Percentiles rank a stretch among this genome's conserved stretches.
Evolutionary conservation across 2,888 invertebrate genomes (phyloP).

Genomic region (Coelinius sp.): DNA sequence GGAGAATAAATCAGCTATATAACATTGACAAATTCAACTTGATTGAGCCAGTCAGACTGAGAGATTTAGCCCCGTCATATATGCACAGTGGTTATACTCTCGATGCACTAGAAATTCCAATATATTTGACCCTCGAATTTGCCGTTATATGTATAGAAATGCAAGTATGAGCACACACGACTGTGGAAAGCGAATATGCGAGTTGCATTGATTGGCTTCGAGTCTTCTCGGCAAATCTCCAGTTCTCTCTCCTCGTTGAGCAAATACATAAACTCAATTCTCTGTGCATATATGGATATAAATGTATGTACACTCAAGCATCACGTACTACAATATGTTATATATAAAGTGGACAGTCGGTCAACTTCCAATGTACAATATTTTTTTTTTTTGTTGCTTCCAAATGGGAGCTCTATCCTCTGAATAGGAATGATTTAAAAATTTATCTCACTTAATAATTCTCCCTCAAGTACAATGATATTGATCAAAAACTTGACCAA

Average conservation of each 20-base stretch:
- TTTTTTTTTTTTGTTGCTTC: background rate
- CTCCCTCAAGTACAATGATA: too few species aligned
- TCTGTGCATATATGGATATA: constrained; percentile 27
- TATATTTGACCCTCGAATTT: constrained; percentile 28
- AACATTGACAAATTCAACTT: constrained; percentile 39
- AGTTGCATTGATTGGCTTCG: constrained; percentile 42
- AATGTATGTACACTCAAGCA: constrained; percentile 8
- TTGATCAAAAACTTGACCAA: too few species aligned
- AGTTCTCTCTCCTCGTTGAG: background rate
- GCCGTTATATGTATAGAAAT: constrained; percentile 18
- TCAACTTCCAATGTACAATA: background rate
- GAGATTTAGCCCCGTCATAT: constrained; percentile 27
- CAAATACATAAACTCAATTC: constrained; percentile 28
- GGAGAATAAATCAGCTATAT: constrained; percentile 16
- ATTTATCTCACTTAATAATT: too few species aligned
- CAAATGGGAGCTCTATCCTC: too few species aligned
- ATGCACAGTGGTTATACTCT: constrained; percentile 40
- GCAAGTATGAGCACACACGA: constrained; percentile 20
- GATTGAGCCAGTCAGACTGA: constrained; percentile 21
- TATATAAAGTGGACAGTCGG: constrained; percentile 15
- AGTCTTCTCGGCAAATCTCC: constrained; percentile 40
- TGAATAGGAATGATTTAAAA: too few species aligned
- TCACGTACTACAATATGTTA: constrained; percentile 22
- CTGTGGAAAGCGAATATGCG: constrained; percentile 37
- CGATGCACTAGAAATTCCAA: constrained; percentile 33